These are phyloP conservation scores for Leguminivora glycinivorella DNA, from an alignment of 1,140 invertebrate species.

Conservation along the genomic window DNA sequence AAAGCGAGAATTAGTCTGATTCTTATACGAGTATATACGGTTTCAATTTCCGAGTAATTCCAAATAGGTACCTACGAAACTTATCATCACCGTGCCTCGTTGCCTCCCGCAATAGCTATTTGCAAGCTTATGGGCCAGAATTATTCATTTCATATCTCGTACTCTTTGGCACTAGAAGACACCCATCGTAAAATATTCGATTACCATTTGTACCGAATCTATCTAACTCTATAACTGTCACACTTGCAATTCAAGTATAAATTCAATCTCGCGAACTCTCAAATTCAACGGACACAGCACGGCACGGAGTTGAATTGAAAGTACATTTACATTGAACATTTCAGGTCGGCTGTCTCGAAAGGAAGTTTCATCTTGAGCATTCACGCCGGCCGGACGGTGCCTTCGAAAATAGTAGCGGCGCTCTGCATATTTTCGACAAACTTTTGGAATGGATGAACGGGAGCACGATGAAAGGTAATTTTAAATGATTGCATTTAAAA, in stretches of 20 bases:
- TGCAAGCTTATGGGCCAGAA: too few relatives aligned
- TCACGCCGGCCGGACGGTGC: background rate
- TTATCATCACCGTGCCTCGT: too few relatives aligned
- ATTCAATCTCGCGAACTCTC: constrained; percentile 11
- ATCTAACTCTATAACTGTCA: background rate
- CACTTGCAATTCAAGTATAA: background rate
- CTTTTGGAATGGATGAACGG: background rate
- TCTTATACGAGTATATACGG: too few relatives aligned
- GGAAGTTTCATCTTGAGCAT: constrained; percentile 22
- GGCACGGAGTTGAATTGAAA: background rate
- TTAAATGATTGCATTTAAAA: background rate
- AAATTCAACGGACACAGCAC: constrained; percentile 8
- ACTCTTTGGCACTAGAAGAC: too few relatives aligned
- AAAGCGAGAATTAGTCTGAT: too few relatives aligned
- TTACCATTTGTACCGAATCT: background rate
- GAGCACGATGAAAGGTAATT: background rate
- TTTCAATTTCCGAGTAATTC: too few relatives aligned
- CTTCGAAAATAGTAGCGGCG: constrained; percentile 6
- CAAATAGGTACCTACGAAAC: too few relatives aligned
- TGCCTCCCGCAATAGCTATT: too few relatives aligned
- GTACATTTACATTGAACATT: constrained; percentile 23
- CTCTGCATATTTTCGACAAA: constrained; percentile 5
- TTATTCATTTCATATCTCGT: too few relatives aligned
- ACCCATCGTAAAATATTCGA: background rate
- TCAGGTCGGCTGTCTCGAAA: constrained; percentile 23